Evolutionary conservation across 2,888 invertebrate species (phyloP).

Genomic region (Leptinotarsa tumamoca): DNA sequence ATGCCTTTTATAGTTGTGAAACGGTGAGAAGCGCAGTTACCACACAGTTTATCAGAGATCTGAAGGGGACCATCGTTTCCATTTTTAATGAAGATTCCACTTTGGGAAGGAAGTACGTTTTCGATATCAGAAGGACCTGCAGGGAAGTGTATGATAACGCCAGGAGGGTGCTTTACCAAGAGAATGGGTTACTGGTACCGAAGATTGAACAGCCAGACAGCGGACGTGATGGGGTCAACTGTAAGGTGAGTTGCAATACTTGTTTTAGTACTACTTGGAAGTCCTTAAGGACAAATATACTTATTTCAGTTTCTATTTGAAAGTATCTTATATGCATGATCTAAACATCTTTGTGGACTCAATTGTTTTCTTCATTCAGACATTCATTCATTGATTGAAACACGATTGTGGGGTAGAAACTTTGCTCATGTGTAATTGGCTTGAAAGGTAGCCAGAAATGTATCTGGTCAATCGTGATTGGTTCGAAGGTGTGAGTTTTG

Average conservation of each 20-base stretch:
- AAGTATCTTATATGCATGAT: no score
- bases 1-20: slow-evolving; percentile 93
- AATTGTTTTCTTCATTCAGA: no score
- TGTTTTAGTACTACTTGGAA: no score
- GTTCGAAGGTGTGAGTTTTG: no score
- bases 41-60: slow-evolving; percentile 88
- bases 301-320: no score
- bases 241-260: slow-evolving; percentile 58
- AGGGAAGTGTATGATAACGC: slow-evolving; percentile 92
- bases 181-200: slow-evolving; percentile 54
- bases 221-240: slow-evolving; percentile 56
- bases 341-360: no score
- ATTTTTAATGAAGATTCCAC: slow-evolving; percentile 91
- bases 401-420: no score
- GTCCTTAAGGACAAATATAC: no score
- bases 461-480: no score
- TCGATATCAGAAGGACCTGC: slow-evolving; percentile 89
- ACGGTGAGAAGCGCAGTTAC: slow-evolving; percentile 90
- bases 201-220: slow-evolving; percentile 60
- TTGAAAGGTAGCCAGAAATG: no score
- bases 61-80: slow-evolving; percentile 91
- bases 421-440: no score
- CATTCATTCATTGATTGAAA: no score
- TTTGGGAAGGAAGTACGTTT: slow-evolving; percentile 89
- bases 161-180: slow-evolving; percentile 75